Evolutionary conservation across 2,888 invertebrate species (phyloP).

Genomic region (Chrysodeixis includens): DNA sequence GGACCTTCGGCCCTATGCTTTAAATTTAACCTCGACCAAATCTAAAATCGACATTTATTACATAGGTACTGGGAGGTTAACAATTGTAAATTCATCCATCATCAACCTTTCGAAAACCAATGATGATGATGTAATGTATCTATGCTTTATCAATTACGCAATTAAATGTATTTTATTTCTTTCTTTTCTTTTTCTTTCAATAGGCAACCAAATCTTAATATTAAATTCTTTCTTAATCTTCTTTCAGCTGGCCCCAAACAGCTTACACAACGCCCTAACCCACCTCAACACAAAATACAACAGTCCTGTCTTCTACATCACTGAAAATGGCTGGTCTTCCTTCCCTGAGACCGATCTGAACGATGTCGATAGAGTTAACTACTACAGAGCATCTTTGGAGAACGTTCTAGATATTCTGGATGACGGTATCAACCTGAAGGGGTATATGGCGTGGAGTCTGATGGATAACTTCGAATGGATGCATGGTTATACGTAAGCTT

Average conservation of each 20-base stretch:
- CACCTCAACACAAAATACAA: constrained; percentile 84
- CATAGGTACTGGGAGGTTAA: too few species aligned
- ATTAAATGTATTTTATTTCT: too few species aligned
- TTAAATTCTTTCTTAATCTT: neutral
- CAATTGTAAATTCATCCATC: too few species aligned
- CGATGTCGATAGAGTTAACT: constrained; percentile 82
- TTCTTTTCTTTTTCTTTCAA: too few species aligned
- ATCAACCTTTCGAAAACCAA: too few species aligned
- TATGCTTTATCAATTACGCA: too few species aligned
- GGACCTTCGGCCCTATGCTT: too few species aligned
- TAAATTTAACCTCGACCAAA: too few species aligned
- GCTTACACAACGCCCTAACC: constrained; percentile 86
- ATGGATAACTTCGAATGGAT: constrained; percentile 92
- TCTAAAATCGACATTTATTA: too few species aligned
- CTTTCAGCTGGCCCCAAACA: constrained; percentile 87
- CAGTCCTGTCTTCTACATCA: constrained; percentile 87
- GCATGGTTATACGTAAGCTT: constrained; percentile 86
- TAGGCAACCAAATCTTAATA: neutral
- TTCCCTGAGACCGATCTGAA: constrained; percentile 63
- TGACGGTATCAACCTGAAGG: constrained; percentile 81
- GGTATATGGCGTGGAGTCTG: constrained; percentile 90
- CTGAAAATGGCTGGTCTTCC: constrained; percentile 90
- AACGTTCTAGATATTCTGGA: constrained; percentile 78
- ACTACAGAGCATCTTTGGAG: constrained; percentile 79
- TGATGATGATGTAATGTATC: too few species aligned